These are phyloP conservation scores for Ophion ellenae DNA, from an alignment of 2,888 invertebrate genomes.

Conservation along the genomic window DNA sequence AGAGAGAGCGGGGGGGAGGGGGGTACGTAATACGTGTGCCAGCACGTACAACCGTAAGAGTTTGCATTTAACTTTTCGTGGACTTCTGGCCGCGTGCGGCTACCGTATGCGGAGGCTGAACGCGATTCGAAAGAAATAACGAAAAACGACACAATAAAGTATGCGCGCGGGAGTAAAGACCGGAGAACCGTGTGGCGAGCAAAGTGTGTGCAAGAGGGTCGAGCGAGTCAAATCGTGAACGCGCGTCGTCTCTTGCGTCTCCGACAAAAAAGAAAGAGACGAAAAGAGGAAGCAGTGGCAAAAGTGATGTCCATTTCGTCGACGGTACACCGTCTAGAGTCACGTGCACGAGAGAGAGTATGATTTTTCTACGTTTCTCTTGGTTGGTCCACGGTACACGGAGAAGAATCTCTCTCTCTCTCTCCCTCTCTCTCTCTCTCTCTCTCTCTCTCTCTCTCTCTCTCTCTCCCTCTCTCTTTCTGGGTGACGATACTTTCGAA, in stretches of 20 bases:
- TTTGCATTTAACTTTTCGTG: conserved; percentile 60
- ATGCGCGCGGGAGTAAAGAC: conserved; percentile 41
- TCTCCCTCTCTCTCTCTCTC: conserved; percentile 1
- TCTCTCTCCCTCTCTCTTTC: no score
- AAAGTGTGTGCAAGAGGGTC: conserved; percentile 65
- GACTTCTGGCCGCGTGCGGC: conserved; percentile 41
- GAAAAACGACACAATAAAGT: conserved; percentile 46
- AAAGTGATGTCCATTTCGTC: conserved; percentile 69
- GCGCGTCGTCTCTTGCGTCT: conserved; percentile 50
- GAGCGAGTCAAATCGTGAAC: conserved; percentile 76
- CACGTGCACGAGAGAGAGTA: conserved; percentile 18
- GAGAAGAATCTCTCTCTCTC: no score
- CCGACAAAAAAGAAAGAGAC: background rate
- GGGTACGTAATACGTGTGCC: conserved; percentile 59
- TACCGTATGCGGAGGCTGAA: conserved; percentile 54
- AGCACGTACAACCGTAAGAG: conserved; percentile 39
- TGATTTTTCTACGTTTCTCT: conserved; percentile 24
- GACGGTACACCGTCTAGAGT: conserved; percentile 23
- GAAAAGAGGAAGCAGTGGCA: conserved; percentile 38
- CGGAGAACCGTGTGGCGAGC: conserved; percentile 1
- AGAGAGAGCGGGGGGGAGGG: conserved; percentile 12
- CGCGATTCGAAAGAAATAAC: conserved; percentile 21
- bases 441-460: background rate
- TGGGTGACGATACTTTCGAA: conserved; percentile 73
- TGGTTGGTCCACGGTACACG: background rate